Conservation (phyloP, 2,797 vertebrate genomes). For the Liparis tanakae region DNA sequence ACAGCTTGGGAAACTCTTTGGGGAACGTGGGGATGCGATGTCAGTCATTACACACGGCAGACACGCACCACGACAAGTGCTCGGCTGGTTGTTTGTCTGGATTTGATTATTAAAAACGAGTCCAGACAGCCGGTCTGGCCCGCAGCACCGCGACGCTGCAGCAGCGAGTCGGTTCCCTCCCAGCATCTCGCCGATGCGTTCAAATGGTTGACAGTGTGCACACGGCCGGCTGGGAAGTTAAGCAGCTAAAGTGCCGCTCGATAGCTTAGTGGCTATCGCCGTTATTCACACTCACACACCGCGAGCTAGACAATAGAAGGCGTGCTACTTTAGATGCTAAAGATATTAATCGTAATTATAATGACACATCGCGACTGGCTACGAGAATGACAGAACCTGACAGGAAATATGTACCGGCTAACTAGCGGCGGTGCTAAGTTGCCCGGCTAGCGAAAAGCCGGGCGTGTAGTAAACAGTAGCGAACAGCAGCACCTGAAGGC, state of each 20-base stretch:
- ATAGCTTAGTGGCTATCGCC: conserved; percentile 19
- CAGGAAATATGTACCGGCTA: conserved; percentile 37
- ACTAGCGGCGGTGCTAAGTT: conserved; percentile 43
- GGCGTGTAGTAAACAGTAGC: conserved; percentile 38
- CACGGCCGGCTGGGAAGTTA: conserved; percentile 32
- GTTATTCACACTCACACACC: not conserved
- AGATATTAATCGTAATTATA: not conserved
- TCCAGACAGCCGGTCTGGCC: not conserved
- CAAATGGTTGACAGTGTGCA: conserved; percentile 23
- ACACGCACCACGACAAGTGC: not conserved
- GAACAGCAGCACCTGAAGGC: not conserved
- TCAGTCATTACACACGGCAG: not conserved
- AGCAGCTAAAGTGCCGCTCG: conserved; percentile 16
- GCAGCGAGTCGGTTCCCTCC: not conserved
- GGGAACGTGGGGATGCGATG: not conserved
- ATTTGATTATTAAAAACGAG: not conserved
- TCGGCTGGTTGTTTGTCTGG: not conserved
- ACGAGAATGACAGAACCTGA: conserved; percentile 30
- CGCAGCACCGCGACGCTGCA: not conserved
- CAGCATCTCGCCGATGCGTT: conserved; percentile 6
- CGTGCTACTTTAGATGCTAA: not conserved
- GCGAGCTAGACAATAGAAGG: not conserved
- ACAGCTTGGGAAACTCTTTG: too few relatives aligned
- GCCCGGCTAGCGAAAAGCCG: conserved; percentile 45
- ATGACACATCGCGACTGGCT: conserved; percentile 19